Conservation (phyloP, 2,113 vertebrate genomes). For the Desmodus rotundus region DNA sequence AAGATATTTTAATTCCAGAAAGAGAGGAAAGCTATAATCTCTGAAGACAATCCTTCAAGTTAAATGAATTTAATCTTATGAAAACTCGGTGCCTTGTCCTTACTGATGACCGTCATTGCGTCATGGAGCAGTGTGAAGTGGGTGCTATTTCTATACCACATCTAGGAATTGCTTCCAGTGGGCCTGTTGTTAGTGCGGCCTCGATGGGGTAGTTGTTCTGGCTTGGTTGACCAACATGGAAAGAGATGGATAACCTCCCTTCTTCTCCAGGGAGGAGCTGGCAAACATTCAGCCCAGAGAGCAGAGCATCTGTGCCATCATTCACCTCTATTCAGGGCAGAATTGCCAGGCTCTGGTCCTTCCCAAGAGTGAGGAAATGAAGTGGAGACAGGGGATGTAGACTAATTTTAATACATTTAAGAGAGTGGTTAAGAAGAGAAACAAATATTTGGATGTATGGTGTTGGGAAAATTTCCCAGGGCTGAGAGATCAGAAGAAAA, state of each 20-base stretch:
- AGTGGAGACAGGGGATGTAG: background rate
- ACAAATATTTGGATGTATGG: background rate
- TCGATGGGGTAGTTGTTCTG: background rate
- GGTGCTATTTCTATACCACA: background rate
- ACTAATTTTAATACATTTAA: background rate
- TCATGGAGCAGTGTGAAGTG: background rate
- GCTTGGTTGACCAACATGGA: background rate
- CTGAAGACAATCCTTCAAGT: background rate
- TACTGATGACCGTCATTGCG: background rate
- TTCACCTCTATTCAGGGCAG: background rate
- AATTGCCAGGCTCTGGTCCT: background rate
- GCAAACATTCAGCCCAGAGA: background rate
- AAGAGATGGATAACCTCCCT: background rate
- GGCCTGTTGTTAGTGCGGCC: rapidly evolving
- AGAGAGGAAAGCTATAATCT: background rate
- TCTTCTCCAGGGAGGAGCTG: background rate
- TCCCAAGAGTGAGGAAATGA: background rate
- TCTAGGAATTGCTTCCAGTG: background rate
- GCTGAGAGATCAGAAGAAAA: background rate
- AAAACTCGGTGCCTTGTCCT: background rate
- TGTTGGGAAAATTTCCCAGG: background rate
- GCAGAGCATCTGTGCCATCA: background rate
- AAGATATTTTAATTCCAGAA: background rate
- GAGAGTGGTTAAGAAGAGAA: background rate
- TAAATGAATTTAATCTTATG: background rate